Evolutionary conservation across 2,797 vertebrate species (phyloP).

Genomic region (Scarus forsteni): DNA sequence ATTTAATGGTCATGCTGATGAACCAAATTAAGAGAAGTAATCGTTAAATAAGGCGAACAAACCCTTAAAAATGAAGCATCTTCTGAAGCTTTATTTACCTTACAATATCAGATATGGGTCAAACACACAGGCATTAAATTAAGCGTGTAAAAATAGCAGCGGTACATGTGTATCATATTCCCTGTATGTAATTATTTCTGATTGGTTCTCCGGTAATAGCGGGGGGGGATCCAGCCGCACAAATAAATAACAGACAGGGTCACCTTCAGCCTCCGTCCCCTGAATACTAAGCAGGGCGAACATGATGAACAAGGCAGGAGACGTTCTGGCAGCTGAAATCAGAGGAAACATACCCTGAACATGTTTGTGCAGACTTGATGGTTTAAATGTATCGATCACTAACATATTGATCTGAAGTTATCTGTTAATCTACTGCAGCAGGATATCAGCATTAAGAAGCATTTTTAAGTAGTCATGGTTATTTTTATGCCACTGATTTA

Average conservation of each 20-base stretch:
- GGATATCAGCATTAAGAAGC: too few species aligned
- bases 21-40: too few species aligned
- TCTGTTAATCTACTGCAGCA: too few species aligned
- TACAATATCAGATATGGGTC: neutral
- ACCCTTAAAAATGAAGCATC: neutral
- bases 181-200: neutral
- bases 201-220: neutral
- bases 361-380: too few species aligned
- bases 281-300: conserved; percentile 22
- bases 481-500: too few species aligned
- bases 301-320: neutral
- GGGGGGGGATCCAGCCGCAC: neutral
- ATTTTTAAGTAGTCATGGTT: too few species aligned
- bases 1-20: too few species aligned
- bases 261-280: conserved; percentile 20
- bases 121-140: neutral
- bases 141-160: neutral
- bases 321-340: neutral
- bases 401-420: too few species aligned
- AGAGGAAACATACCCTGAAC: too few species aligned
- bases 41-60: too few species aligned
- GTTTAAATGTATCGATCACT: too few species aligned
- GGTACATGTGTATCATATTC: neutral
- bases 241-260: conserved; percentile 6
- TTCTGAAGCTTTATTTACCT: neutral